Evolutionary conservation across 1,140 invertebrate genomes (phyloP), one percentile per base, ranked within the genome.

Genomic region (Aphidius ervi): DNA sequence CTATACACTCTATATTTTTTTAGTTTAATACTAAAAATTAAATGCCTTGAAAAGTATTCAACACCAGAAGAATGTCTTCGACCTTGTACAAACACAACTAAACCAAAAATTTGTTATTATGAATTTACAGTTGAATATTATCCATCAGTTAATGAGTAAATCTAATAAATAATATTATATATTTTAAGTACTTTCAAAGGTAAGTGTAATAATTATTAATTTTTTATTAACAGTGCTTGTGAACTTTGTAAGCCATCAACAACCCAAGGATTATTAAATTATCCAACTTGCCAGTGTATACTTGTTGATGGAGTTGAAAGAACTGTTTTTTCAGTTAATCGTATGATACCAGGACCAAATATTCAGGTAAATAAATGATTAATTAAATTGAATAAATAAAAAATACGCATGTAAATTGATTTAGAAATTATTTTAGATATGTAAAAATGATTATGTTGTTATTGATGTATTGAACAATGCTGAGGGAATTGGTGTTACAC

Each of bases 311-410:
- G 86, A 0, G 62, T 79, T 9, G 68, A 80, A 31, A 73, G 81
- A 37, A 76, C 76, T 6, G 72, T 87, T 8, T 72, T 82, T 45
- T 76, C 81, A 2, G 80, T 86, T 2, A 87, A 88, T 66, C 73
- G 86, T 40, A 77, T 81, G 69, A 58, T 87, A 41, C 86, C 86
- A 3, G 86, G 86, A 4, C 85, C 85, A 16, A 63, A 69, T 5
- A 83, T 86, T 76, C 81, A 3, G 80, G 86, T 2, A 87, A 88
- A 65, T 73, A 85, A 40, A 77, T 81, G 69, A 60, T 87, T 40
- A 86, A 86, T 3, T 86, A 85, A 4, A 85, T 84, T 16, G 83
- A 86, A 58, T 74, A 84, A 62, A 83, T 83, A 20, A 40, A 9
- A 45, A 43, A 41, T 16, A 55, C 5, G 9, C 50, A 10, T 8